These are phyloP conservation scores for Lasioglossum albipes DNA, from an alignment of 1,140 invertebrate genomes.

Conservation along the genomic window DNA sequence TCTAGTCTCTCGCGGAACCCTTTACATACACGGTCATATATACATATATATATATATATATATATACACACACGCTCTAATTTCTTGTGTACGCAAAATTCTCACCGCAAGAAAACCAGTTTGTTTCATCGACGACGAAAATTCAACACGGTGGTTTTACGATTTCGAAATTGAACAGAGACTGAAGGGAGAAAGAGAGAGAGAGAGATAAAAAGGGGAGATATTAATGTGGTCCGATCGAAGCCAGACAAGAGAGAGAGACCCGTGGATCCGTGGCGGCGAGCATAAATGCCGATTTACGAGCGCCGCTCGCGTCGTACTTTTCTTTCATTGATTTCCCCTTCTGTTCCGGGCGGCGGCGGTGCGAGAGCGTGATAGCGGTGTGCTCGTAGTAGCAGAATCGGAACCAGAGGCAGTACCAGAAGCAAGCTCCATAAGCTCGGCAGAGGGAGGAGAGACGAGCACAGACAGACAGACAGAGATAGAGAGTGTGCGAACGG, in stretches of 20 bases:
- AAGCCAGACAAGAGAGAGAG: background rate
- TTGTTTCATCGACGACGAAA: no score
- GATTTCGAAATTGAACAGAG: background rate
- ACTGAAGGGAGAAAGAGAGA: no score
- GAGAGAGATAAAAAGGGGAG: no score
- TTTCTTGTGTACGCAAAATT: background rate
- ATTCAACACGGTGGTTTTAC: constrained; percentile 2
- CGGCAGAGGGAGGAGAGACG: background rate
- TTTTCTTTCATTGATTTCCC: constrained; percentile 72
- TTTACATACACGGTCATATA: background rate
- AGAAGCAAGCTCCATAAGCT: no score
- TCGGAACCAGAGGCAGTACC: no score
- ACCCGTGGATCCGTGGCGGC: constrained; percentile 38
- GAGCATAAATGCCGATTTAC: constrained; percentile 69
- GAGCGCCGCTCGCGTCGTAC: constrained; percentile 57
- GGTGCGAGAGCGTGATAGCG: constrained; percentile 66
- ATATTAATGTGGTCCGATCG: no score
- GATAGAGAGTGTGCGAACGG: no score
- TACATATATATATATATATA: background rate
- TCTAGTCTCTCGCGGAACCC: constrained; percentile 62
- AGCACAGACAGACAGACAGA: background rate
- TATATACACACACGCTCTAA: background rate
- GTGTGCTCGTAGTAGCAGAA: no score
- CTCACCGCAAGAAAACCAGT: no score
- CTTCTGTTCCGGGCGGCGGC: constrained; percentile 70